A percentile compares a stretch with the other conserved stretches of the same genome.
Evolutionary conservation across 2,113 vertebrate species (phyloP).

Genomic region (Cryptotis parvus): DNA sequence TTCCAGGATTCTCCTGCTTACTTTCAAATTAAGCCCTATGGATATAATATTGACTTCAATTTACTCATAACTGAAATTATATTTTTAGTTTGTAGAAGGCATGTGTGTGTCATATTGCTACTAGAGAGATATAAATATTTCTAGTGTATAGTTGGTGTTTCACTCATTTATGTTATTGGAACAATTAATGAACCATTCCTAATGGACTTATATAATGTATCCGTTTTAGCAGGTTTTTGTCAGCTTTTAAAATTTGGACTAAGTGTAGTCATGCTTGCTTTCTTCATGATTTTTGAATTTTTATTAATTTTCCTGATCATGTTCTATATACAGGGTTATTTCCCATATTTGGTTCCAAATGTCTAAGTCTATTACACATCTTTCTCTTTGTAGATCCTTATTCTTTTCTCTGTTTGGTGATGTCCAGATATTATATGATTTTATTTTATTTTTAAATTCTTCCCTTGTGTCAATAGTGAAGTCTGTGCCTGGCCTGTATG

Average conservation of each 20-base stretch:
- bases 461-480: not conserved
- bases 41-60: not conserved
- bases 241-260: constrained; percentile 20
- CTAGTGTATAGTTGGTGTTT: not conserved
- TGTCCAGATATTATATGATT: not conserved
- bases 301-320: constrained; percentile 9
- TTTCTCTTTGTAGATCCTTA: constrained; percentile 18
- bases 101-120: constrained; percentile 6
- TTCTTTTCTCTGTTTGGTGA: not conserved
- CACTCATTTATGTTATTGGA: not conserved
- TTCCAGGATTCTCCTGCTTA: constrained; percentile 35
- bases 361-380: not conserved
- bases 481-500: no score
- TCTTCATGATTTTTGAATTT: not conserved
- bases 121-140: constrained; percentile 10
- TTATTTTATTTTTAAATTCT: not conserved
- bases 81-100: constrained; percentile 17
- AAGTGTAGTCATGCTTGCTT: not conserved
- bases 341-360: not conserved
- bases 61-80: not conserved
- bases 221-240: not conserved
- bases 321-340: not conserved
- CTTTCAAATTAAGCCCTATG: constrained; percentile 10
- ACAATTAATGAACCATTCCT: not conserved
- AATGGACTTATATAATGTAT: not conserved